Evolutionary conservation across 2,113 vertebrate genomes (phyloP), one percentile per base, ranked within the genome.

Genomic region (Pheucticus melanocephalus): DNA sequence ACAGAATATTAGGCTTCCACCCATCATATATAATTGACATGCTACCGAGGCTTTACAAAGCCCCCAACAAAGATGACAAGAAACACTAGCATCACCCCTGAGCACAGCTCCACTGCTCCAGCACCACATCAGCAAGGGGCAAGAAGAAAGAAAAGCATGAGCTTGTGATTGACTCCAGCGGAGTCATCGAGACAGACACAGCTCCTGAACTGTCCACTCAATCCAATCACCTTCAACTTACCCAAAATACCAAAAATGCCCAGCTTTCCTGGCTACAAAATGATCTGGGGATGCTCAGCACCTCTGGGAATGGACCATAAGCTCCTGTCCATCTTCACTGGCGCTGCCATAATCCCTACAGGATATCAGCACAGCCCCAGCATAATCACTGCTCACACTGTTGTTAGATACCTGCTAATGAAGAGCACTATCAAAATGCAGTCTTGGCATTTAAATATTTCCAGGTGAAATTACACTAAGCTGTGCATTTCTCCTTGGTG

Each of bases 11-110:
- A 96, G 94, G 92, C 91, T 91, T 97, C 92, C 92, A 93, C 94
- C 90, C 96, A 96, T 97, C 96, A 92, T 70, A 93, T 86, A 94
- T 97, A 96, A 96, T 92, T 94, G 95, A 95, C 92, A 35, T 37
- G 75, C 85, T 93, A 85, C 82, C 0, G 1, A 79, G 75, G 81
- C 94, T 91, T 87, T 82, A 65, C 91, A 84, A 93, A 96, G 90
- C 78, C 92, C 92, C 95, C 94, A 97, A 82, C 88, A 89, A 94
- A 81, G 88, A 89, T 81, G 73, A 95, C 91, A 89, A 85, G 92
- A 91, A 93, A 75, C 80, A 80, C 92, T 75, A 88, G 75, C 92
- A 85, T 95, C 92, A 88, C 69, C 56, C 39, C 81, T 35, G 88
- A 90, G 82, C 85, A 65, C 22, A 51, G 76, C 83, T 81, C 83